Conservation (phyloP, 1,140 invertebrate genomes). For the Oreohelix idahoensis region DNA sequence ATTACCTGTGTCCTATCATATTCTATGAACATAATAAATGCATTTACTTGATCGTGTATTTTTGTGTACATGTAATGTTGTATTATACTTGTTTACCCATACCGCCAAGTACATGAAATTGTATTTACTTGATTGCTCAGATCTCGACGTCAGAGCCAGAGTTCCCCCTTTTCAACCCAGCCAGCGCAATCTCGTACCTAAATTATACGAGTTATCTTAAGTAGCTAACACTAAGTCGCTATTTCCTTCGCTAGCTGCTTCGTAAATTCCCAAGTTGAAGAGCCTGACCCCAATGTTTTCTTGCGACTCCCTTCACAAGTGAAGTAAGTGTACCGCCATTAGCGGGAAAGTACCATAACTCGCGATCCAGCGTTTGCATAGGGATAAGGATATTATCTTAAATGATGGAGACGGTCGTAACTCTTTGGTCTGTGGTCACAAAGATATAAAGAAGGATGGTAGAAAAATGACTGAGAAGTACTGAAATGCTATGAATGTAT, state of each 20-base stretch:
- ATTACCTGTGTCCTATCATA: too few relatives aligned
- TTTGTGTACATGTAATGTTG: too few relatives aligned
- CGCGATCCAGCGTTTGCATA: neutral
- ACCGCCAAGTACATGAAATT: too few relatives aligned
- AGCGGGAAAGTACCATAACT: constrained; percentile 7
- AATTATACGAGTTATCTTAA: neutral
- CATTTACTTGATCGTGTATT: too few relatives aligned
- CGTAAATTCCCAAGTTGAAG: neutral
- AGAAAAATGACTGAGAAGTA: neutral
- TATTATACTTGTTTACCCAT: too few relatives aligned
- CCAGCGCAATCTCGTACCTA: neutral
- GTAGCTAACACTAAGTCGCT: neutral
- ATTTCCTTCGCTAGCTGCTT: neutral
- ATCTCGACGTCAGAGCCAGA: neutral
- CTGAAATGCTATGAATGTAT: neutral
- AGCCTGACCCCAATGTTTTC: neutral
- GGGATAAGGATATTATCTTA: constrained; percentile 1
- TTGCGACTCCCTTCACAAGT: neutral
- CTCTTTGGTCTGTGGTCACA: neutral
- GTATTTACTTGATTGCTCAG: neutral
- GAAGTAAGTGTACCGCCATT: neutral
- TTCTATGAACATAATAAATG: too few relatives aligned
- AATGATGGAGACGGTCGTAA: neutral
- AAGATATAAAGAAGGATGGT: neutral
- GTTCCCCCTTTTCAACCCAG: neutral